Conservation (phyloP, 2,797 vertebrate species). For the Staurois parvus region DNA sequence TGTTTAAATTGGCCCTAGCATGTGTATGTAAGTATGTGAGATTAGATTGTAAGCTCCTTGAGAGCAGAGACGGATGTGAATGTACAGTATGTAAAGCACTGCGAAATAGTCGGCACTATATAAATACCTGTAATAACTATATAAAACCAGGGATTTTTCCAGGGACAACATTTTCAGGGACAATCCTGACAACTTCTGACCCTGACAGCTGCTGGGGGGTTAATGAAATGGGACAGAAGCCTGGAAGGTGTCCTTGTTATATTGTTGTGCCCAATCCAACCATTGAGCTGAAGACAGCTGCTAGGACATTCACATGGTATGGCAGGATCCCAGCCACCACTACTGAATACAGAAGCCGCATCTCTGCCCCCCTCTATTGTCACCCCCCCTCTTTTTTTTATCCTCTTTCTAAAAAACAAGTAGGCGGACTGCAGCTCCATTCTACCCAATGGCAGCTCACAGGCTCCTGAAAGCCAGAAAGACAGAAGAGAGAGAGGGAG, state of each 20-base stretch:
- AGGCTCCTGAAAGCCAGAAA: conserved; percentile 82
- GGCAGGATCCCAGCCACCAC: conserved; percentile 13
- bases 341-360: conserved; percentile 63
- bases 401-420: conserved; percentile 68
- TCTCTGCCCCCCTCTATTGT: conserved; percentile 83
- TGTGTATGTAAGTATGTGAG: too few relatives aligned
- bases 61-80: too few relatives aligned
- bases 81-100: too few relatives aligned
- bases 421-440: conserved; percentile 85
- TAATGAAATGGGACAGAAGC: background rate
- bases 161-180: too few relatives aligned
- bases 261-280: conserved; percentile 15
- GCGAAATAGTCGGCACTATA: too few relatives aligned
- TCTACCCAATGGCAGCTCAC: conserved; percentile 90
- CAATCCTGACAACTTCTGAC: too few relatives aligned
- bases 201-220: background rate
- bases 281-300: conserved; percentile 24
- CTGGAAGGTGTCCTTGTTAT: conserved; percentile 21
- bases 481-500: conserved; percentile 56
- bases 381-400: conserved; percentile 68
- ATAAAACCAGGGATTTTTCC: too few relatives aligned
- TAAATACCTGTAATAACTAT: too few relatives aligned
- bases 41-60: too few relatives aligned
- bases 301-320: background rate
- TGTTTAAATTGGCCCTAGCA: too few relatives aligned